phyloP scores from a whole-genome alignment of 2,113 vertebrate genomes.

The Xiphorhynchus elegans region DNA sequence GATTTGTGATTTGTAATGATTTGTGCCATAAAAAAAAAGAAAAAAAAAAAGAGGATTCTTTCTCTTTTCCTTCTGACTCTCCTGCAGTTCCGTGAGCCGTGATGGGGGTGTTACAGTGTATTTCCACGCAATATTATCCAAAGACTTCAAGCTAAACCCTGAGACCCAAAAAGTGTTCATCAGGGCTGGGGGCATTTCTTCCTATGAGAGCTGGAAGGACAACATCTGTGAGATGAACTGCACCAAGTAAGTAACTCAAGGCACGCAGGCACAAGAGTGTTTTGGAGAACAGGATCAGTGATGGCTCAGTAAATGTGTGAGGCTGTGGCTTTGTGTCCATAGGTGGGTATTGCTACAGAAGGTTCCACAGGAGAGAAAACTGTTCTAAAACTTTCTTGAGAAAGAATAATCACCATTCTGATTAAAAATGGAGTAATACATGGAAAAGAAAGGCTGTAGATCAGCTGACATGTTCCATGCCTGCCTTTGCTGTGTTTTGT shows the following conservation, averaged over 20 bases:
- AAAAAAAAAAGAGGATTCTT: background rate
- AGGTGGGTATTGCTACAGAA: background rate
- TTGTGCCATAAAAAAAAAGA: background rate
- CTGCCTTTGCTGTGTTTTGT: background rate
- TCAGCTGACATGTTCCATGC: background rate
- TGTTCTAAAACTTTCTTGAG: background rate
- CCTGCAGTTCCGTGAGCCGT: background rate
- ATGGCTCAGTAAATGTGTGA: accelerated
- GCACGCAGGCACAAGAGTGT: background rate
- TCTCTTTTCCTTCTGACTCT: background rate
- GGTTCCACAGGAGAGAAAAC: background rate
- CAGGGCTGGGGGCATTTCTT: slow-evolving; percentile 14
- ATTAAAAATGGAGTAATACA: accelerated
- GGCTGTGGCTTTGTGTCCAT: accelerated
- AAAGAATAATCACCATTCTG: background rate
- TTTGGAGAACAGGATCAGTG: background rate
- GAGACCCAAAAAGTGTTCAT: slow-evolving; percentile 69
- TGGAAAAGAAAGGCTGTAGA: background rate
- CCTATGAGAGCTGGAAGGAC: accelerated
- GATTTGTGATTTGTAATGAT: background rate
- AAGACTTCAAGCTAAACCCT: slow-evolving; percentile 78
- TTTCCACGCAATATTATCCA: slow-evolving; percentile 90
- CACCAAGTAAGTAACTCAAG: slow-evolving; percentile 30
- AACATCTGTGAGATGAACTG: slow-evolving; percentile 55
- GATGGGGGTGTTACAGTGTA: slow-evolving; percentile 74